Percentiles rank a stretch among this genome's conserved stretches.
phyloP scores from a whole-genome alignment of 2,113 vertebrate species.

The Tinamus guttatus region DNA sequence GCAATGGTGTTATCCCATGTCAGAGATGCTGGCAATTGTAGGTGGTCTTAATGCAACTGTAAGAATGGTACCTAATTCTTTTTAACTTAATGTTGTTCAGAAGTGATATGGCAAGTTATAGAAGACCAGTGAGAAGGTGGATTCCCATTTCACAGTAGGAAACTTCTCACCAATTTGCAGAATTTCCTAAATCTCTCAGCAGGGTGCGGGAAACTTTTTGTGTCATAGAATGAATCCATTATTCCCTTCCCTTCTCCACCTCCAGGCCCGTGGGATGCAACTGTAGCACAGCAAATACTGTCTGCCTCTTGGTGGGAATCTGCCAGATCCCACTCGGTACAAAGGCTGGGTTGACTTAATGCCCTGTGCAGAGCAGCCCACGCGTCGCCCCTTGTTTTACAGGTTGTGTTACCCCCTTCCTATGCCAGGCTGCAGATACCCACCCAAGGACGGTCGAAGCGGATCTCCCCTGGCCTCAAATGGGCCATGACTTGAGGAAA shows the following conservation, averaged over 20 bases:
- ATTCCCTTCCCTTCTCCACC: not conserved
- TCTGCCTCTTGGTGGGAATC: not conserved
- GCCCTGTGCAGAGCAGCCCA: not conserved
- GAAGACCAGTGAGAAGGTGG: not conserved
- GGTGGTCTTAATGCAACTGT: not conserved
- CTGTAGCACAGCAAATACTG: not conserved
- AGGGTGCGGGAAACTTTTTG: not conserved
- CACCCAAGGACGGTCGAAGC: not conserved
- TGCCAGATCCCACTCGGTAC: not conserved
- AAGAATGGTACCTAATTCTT: not conserved
- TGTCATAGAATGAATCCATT: not conserved
- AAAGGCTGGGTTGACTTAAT: not conserved
- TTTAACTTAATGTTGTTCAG: not conserved
- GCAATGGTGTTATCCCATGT: not conserved
- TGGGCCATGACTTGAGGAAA: not conserved
- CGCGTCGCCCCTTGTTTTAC: not conserved
- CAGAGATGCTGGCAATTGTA: not conserved
- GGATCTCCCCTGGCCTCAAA: not conserved
- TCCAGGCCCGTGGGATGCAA: not conserved
- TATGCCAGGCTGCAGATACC: not conserved
- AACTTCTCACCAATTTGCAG: not conserved
- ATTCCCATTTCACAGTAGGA: not conserved
- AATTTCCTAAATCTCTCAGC: not conserved
- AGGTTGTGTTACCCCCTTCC: rapidly evolving
- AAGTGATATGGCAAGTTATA: not conserved